Conservation (phyloP, 2,113 vertebrate species). For the Triplophysa tibetana region DNA sequence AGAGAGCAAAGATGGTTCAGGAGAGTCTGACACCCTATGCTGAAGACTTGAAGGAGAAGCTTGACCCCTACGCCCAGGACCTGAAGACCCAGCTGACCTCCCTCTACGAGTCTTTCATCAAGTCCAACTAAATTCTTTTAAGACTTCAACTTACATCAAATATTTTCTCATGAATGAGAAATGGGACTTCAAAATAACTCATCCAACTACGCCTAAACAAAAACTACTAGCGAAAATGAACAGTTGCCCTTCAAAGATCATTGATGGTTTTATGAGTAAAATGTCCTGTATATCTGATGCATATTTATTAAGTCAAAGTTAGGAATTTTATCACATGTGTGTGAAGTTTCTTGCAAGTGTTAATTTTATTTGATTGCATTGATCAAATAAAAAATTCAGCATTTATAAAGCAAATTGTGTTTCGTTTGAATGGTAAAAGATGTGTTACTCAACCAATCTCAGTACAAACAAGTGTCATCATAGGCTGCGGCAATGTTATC, state of each 20-base stretch:
- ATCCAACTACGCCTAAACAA: background rate
- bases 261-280: too few species aligned
- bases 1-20: conserved; percentile 62
- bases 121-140: conserved; percentile 54
- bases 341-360: background rate
- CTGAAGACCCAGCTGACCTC: conserved; percentile 60
- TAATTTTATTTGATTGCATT: background rate
- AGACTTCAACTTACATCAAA: background rate
- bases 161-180: background rate
- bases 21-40: conserved; percentile 67
- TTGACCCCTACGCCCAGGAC: conserved; percentile 66
- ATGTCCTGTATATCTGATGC: background rate
- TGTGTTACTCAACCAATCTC: background rate
- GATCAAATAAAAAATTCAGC: background rate
- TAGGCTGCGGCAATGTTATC: too few species aligned
- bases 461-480: background rate
- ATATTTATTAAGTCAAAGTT: background rate
- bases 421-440: background rate
- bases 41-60: conserved; percentile 58
- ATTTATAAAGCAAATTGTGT: background rate
- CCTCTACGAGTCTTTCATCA: conserved; percentile 61
- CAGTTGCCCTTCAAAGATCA: too few species aligned
- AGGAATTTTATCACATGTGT: background rate
- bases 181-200: background rate
- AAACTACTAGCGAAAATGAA: too few species aligned